Percentiles rank a stretch among this genome's conserved stretches.
phyloP scores from a whole-genome alignment of 1,140 invertebrate species.

The Probaryconus sp. region DNA sequence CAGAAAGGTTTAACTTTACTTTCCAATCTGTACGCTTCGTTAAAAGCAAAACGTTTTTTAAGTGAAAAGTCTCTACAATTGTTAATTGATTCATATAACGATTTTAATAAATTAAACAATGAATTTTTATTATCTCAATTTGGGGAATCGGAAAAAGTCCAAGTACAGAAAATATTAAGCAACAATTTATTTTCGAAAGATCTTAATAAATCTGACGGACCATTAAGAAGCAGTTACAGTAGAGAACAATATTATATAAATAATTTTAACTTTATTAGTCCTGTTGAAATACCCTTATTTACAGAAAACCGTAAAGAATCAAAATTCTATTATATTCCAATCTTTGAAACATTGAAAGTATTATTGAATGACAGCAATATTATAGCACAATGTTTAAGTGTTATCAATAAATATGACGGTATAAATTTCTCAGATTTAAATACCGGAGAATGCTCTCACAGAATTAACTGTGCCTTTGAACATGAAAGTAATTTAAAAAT shows the following conservation, averaged over 20 bases:
- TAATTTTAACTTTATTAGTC: conserved; percentile 29
- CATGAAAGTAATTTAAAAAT: conserved; percentile 19
- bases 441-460: conserved; percentile 20
- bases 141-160: conserved; percentile 8
- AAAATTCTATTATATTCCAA: conserved; percentile 31
- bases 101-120: conserved; percentile 31
- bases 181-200: conserved; percentile 29
- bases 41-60: conserved; percentile 27
- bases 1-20: conserved; percentile 19
- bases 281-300: conserved; percentile 11
- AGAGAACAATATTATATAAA: conserved; percentile 22
- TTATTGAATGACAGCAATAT: conserved; percentile 21
- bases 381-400: conserved; percentile 15
- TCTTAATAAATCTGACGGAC: conserved; percentile 23
- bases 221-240: conserved; percentile 15
- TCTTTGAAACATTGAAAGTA: conserved; percentile 28
- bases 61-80: conserved; percentile 28
- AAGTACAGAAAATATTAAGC: not conserved
- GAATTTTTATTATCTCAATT: conserved; percentile 31
- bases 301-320: conserved; percentile 1
- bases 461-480: conserved; percentile 12
- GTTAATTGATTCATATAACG: conserved; percentile 22
- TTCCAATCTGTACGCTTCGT: conserved; percentile 16
- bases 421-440: conserved; percentile 33
- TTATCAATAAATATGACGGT: not conserved